Evolutionary conservation across 2,888 invertebrate species (phyloP), one percentile per base, ranked within the genome.

Genomic region (Drosophila leonis): DNA sequence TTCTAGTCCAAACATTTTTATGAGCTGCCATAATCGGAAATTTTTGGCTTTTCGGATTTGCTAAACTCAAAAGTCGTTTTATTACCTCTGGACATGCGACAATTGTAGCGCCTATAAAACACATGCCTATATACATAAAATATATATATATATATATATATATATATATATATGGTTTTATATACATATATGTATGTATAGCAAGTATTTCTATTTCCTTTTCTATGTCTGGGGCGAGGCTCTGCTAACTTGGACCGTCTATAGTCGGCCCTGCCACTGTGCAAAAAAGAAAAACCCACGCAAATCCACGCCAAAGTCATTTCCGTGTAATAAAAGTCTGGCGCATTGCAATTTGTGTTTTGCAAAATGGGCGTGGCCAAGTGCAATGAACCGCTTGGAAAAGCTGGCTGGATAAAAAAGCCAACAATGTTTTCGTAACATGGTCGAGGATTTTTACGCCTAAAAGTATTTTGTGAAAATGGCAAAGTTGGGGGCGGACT

Each of bases 321-420:
- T 83, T 86, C 87, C 83, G 79, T 73, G 71, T 72, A 85, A 88
- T 88, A 88, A 85, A 77, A 83, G 72, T 77, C 75, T 75, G 75
- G 75, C 75, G 78, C 78, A 73, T 72, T 75, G 87, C 80, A 78
- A 82, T 75, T 79, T 70, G 52, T 80, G 69, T 74, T 56, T 59
- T n/a, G 13, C 49, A 20, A 31, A 64, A 46, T 65, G 42, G 62
- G 59, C 59, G 59, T 48, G 18, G 31, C 24, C 27, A 37, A 70
- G 86, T 80, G 83, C 88, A 85, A 80, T 83, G 88, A 85, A 88
- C 88, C 70, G 68, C 31, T 56, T n/a, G 46, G 15, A 56, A 64
- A 52, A 61, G 42, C 18, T 24, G 49, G 20, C 27, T 33, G 44
- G 48, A 64, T 54, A 61, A 80, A 71, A 65, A 65, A 4, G 12